Conservation (phyloP, 2,113 vertebrate species). For the Candoia aspera region DNA sequence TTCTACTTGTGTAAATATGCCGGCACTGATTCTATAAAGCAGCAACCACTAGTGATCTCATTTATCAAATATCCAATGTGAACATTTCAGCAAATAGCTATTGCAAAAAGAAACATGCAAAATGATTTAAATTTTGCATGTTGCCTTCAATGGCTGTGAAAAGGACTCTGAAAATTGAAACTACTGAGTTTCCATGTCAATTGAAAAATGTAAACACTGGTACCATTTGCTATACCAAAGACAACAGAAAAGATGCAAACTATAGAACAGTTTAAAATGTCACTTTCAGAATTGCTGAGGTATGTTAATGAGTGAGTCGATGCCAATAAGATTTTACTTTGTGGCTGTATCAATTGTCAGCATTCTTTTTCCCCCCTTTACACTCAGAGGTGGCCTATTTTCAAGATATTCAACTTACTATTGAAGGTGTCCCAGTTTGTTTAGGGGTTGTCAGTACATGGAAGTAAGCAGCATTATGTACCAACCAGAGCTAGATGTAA, state of each 20-base stretch:
- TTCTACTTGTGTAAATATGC: not conserved
- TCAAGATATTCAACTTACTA: no score
- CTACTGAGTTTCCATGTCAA: constrained; percentile 48
- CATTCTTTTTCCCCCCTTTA: no score
- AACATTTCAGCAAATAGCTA: constrained; percentile 57
- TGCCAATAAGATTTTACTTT: no score
- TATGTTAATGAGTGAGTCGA: no score
- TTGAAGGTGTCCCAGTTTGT: no score
- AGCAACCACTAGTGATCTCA: constrained; percentile 56
- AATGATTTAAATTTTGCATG: constrained; percentile 36
- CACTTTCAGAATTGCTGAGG: no score
- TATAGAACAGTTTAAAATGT: no score
- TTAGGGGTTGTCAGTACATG: no score
- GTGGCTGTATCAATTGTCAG: no score
- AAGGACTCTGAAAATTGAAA: not conserved
- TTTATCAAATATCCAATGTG: constrained; percentile 56
- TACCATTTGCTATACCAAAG: constrained; percentile 46
- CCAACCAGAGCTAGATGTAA: no score
- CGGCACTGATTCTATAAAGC: constrained; percentile 52
- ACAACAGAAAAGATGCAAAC: constrained; percentile 1
- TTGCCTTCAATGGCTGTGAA: constrained; percentile 54
- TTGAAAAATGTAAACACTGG: constrained; percentile 35
- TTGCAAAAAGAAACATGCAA: constrained; percentile 26
- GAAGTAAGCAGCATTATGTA: no score
- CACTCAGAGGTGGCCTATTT: no score